Base-by-base conservation (phyloP, 2,113 vertebrate genomes). In the Laterallus jamaicensis region DNA sequence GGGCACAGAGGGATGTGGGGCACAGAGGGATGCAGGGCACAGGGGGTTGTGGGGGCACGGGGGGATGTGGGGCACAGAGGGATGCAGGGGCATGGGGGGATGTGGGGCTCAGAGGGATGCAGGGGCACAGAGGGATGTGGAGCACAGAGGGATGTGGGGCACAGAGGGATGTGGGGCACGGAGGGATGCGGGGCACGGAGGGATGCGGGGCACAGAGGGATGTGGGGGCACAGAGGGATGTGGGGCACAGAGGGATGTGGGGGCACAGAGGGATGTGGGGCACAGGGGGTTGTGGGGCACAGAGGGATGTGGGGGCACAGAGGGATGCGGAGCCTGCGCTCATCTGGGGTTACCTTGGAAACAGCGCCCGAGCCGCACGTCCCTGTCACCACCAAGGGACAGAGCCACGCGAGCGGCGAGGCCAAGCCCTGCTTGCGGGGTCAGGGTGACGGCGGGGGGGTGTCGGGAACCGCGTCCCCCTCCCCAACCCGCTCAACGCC, bases 341-440 rank as follows among this genome's bases (percentile, higher is more conserved):
- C 88, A 87, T 87, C 90, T 50, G 4, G 80, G 92, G 96, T 96
- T 96, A 91, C 96, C 96, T 95, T 96, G 96, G 96, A 92, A 96
- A 96, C 96, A 1, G 87, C 39, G 18, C 83, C 93, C 11, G 86
- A 96, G 95, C 86, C 96, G 88, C 95, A 86, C 59, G 8, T 94
- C 95, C 93, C 93, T 85, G 95, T 93, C 87, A 89, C 84, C 82
- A 68, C 56, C 3, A 9, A 81, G 87, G 93, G 92, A 90, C 80
- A 4, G 25, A 93, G 82, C 40, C 74, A 55, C 6, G 3, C 67
- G 6, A 2, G 28, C 14, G 77, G 31, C 5, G 52, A 59, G 88
- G 89, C 95, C 92, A 60, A 75, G 10, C 58, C 62, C 76, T 31
- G 22, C 87, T 83, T 21, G 1, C 66, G 4, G 15, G 39, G 32